Percentiles rank a stretch among this genome's conserved stretches.
phyloP scores from a whole-genome alignment of 2,888 invertebrate genomes.

The Lasioglossum zephyrum region DNA sequence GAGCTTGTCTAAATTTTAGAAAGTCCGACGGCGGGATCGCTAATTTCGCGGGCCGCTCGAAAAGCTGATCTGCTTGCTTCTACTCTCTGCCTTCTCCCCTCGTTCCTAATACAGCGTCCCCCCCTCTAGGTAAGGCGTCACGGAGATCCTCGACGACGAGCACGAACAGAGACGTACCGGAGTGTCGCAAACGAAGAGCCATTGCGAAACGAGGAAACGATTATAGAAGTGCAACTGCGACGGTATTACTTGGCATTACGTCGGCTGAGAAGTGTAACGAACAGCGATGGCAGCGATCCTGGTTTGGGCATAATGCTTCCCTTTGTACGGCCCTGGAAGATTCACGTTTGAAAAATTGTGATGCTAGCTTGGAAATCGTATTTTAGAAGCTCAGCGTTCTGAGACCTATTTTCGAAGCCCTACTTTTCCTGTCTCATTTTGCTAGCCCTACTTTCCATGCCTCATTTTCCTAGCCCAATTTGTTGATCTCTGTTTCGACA shows the following conservation, averaged over 20 bases:
- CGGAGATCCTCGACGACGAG: neutral
- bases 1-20: constrained; percentile 43
- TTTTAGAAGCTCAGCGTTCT: neutral
- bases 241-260: constrained; percentile 50
- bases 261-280: constrained; percentile 65
- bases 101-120: neutral
- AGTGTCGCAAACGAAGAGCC: constrained; percentile 56
- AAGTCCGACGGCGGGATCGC: constrained; percentile 23
- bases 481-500: too few relatives aligned
- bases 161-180: neutral
- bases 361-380: too few relatives aligned
- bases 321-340: too few relatives aligned
- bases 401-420: neutral
- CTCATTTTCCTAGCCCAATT: too few relatives aligned
- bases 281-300: neutral
- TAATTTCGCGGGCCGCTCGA: constrained; percentile 11
- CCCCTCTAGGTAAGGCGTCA: neutral
- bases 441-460: too few relatives aligned
- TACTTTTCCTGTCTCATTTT: too few relatives aligned
- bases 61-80: constrained; percentile 1
- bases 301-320: neutral
- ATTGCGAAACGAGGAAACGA: constrained; percentile 79
- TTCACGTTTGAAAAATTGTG: neutral
- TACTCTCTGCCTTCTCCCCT: neutral
- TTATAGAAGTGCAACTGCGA: constrained; percentile 72